Percentiles rank a stretch among this genome's conserved stretches.
phyloP scores from a whole-genome alignment of 2,797 vertebrate species.

The Enteromius afrohamiltoni region DNA sequence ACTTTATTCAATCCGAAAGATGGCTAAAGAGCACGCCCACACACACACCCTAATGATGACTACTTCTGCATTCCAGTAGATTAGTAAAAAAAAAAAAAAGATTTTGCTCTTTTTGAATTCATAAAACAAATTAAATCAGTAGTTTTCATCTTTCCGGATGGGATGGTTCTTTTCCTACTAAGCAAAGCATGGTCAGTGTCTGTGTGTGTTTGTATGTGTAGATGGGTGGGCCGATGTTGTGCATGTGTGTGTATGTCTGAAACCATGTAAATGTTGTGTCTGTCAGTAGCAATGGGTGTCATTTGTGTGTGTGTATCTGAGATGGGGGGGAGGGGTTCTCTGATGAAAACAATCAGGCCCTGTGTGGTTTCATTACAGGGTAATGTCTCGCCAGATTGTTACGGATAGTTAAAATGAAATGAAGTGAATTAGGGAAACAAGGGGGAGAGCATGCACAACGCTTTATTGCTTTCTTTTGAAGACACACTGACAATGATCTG shows the following conservation, averaged over 20 bases:
- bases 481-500: conserved; percentile 70
- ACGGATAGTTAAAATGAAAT: conserved; percentile 82
- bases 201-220: conserved; percentile 11
- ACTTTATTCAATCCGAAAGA: conserved; percentile 41
- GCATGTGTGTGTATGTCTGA: conserved; percentile 24
- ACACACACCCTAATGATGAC: conserved; percentile 41
- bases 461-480: conserved; percentile 81
- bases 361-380: conserved; percentile 77
- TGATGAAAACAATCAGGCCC: conserved; percentile 73
- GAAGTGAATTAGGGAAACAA: conserved; percentile 81
- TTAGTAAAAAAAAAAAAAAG: not conserved
- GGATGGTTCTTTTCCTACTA: not conserved
- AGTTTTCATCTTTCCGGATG: not conserved
- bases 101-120: not conserved
- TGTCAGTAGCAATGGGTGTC: conserved; percentile 22
- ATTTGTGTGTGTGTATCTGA: conserved; percentile 41
- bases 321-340: conserved; percentile 52
- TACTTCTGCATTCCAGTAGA: not conserved
- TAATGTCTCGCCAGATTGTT: conserved; percentile 83
- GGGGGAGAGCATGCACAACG: conserved; percentile 74
- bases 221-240: conserved; percentile 9
- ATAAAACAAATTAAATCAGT: not conserved
- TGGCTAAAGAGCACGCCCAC: not conserved
- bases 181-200: conserved; percentile 12
- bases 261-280: conserved; percentile 32